phyloP scores from a whole-genome alignment of 2,888 invertebrate genomes.

The Nomada ruficornis region DNA sequence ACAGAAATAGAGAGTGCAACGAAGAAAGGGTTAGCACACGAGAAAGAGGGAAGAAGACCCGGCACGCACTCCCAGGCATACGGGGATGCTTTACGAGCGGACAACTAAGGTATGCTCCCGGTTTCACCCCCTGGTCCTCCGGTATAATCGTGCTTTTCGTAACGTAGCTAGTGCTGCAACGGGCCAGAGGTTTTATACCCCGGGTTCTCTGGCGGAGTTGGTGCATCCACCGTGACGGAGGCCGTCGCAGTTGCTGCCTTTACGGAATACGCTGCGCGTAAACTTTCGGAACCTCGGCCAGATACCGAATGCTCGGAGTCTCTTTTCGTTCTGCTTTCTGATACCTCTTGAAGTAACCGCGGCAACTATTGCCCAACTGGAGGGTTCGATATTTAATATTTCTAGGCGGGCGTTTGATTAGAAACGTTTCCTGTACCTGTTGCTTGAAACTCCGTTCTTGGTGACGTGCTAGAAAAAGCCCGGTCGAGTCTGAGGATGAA shows the following conservation, averaged over 20 bases:
- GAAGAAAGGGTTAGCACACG: conserved; percentile 43
- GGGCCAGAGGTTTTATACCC: conserved; percentile 70
- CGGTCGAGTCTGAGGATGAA: background rate
- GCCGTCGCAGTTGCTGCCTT: conserved; percentile 64
- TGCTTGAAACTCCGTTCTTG: background rate
- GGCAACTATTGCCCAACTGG: too few species aligned
- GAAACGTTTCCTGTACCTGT: conserved; percentile 10
- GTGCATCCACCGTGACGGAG: conserved; percentile 74
- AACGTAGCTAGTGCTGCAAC: conserved; percentile 71
- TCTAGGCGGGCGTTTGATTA: background rate
- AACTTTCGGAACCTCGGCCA: conserved; percentile 65
- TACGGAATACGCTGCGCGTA: conserved; percentile 67
- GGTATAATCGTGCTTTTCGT: conserved; percentile 72
- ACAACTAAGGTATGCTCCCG: conserved; percentile 84
- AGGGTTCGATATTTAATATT: background rate
- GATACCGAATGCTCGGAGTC: conserved; percentile 51
- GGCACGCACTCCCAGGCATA: conserved; percentile 80
- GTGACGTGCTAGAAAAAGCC: background rate
- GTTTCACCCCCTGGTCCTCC: conserved; percentile 65
- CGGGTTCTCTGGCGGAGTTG: conserved; percentile 47
- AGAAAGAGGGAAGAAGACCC: conserved; percentile 51
- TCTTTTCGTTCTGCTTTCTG: background rate
- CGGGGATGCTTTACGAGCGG: conserved; percentile 84
- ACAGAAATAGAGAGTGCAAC: conserved; percentile 57
- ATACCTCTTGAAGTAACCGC: too few species aligned